Conservation (phyloP, 2,113 vertebrate species). For the Notechis scutatus region DNA sequence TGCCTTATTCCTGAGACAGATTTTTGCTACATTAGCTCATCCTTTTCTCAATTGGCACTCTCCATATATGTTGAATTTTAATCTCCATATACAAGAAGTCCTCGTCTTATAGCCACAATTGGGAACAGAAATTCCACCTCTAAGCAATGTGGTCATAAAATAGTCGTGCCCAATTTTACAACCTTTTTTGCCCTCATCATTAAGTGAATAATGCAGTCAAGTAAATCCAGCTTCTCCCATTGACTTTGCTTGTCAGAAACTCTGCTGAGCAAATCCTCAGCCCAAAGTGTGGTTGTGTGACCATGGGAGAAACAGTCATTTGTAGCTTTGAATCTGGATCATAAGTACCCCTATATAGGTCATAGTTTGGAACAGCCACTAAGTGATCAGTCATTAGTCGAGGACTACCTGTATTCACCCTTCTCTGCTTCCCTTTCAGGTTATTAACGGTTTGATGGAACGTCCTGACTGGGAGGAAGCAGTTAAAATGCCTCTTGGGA, state of each 20-base stretch:
- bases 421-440: slow-evolving; percentile 62
- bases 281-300: no score
- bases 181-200: not conserved
- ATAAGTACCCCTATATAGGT: no score
- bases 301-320: no score
- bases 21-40: not conserved
- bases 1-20: not conserved
- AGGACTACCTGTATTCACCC: not conserved
- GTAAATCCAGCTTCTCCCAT: not conserved
- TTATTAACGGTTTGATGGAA: slow-evolving; percentile 86
- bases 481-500: slow-evolving; percentile 84
- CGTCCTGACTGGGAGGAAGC: slow-evolving; percentile 87
- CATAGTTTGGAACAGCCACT: no score
- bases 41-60: not conserved
- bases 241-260: not conserved
- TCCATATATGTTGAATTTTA: not conserved
- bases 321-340: no score
- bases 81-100: not conserved
- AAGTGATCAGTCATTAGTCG: no score
- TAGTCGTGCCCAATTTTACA: not conserved
- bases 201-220: not conserved
- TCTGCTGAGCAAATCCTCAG: not conserved
- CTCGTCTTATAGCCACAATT: not conserved
- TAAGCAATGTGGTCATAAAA: not conserved
- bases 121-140: not conserved